Evolutionary conservation across 2,888 invertebrate genomes (phyloP).

Genomic region (Isoperla grammatica): DNA sequence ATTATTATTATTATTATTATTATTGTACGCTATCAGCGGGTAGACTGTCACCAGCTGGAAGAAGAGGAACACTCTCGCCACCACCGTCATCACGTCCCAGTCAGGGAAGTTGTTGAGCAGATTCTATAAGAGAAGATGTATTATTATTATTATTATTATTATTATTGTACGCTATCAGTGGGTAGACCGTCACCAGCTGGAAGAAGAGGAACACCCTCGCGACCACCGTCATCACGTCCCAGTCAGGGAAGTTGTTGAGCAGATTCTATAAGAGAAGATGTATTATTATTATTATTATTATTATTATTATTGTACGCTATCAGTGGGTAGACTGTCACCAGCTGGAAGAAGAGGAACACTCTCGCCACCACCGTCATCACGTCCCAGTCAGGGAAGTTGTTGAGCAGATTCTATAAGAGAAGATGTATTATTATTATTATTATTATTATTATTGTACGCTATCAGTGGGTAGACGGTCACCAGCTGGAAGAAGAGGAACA

Average conservation of each 20-base stretch:
- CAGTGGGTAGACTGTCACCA: conserved; percentile 82
- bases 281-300: too few relatives aligned
- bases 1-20: too few relatives aligned
- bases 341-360: conserved; percentile 76
- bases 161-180: conserved; percentile 76
- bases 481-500: too few relatives aligned
- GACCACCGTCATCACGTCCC: conserved; percentile 71
- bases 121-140: conserved; percentile 63
- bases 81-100: conserved; percentile 70
- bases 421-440: too few relatives aligned
- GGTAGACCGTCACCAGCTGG: conserved; percentile 83
- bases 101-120: conserved; percentile 82
- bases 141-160: too few relatives aligned
- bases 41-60: conserved; percentile 87
- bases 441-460: too few relatives aligned
- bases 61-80: conserved; percentile 73
- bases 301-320: conserved; percentile 77
- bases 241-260: conserved; percentile 78
- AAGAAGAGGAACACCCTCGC: conserved; percentile 78
- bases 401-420: conserved; percentile 74
- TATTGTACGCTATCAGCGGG: conserved; percentile 77
- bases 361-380: conserved; percentile 74
- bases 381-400: conserved; percentile 80
- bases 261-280: conserved; percentile 66
- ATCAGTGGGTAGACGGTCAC: too few relatives aligned